A percentile compares a stretch with the other conserved stretches of the same genome.
These are phyloP conservation scores for Enteromius trimaculatus DNA, from an alignment of 2,797 vertebrate species.

Conservation along the genomic window DNA sequence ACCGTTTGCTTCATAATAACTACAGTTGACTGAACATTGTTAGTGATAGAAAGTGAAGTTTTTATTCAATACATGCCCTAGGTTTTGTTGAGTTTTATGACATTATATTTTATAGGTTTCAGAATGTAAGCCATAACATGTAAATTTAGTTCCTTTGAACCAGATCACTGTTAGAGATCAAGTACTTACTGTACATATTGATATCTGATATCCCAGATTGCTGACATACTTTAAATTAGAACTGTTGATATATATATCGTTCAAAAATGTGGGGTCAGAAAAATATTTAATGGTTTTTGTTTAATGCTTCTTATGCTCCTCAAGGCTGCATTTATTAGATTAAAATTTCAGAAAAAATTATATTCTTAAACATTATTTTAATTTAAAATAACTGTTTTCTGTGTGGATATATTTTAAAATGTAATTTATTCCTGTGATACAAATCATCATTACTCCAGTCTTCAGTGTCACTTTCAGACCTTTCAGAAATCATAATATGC, in stretches of 20 bases:
- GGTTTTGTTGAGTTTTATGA: conserved; percentile 8
- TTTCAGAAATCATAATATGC: no score
- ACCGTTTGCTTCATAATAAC: background rate
- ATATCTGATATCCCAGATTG: background rate
- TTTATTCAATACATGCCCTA: background rate
- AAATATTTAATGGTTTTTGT: no score
- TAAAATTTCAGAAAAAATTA: no score
- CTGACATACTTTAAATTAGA: conserved; percentile 10
- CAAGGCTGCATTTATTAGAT: no score
- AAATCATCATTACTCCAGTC: no score
- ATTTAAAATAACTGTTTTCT: no score
- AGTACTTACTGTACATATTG: conserved; percentile 36
- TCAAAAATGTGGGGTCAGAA: no score
- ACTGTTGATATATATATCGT: background rate
- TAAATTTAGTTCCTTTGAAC: conserved; percentile 29
- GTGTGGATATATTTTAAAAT: no score
- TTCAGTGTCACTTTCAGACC: no score
- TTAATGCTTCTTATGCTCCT: no score
- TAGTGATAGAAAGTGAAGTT: background rate
- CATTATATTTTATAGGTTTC: conserved; percentile 25
- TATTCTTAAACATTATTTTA: no score
- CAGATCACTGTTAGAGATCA: conserved; percentile 25
- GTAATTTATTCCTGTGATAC: no score
- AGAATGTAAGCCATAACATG: conserved; percentile 36
- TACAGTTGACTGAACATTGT: background rate